Percentiles rank a stretch among this genome's conserved stretches.
phyloP scores from a whole-genome alignment of 2,797 vertebrate genomes.

The Myotis daubentonii region DNA sequence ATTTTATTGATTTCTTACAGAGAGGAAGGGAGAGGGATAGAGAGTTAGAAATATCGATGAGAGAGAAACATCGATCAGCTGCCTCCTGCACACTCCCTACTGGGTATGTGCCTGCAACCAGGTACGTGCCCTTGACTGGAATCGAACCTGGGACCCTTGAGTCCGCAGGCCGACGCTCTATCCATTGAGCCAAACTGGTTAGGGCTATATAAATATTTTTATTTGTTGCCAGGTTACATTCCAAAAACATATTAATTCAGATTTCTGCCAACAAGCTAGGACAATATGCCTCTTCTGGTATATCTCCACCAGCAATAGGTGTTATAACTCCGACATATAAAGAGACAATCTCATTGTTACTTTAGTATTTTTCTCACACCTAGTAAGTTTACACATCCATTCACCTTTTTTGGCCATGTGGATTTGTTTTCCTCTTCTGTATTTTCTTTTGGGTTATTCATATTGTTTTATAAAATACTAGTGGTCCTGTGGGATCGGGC shows the following conservation, averaged over 20 bases:
- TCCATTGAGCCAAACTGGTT: no score
- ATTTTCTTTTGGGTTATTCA: constrained; percentile 1
- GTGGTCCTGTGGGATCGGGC: no score
- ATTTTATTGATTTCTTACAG: no score
- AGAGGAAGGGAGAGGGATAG: no score
- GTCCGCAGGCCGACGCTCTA: no score
- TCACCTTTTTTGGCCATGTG: not conserved
- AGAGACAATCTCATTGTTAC: not conserved
- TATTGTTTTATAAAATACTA: not conserved
- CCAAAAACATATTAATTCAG: not conserved
- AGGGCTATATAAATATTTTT: no score
- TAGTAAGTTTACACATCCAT: not conserved
- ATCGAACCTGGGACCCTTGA: no score
- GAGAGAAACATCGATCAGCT: no score
- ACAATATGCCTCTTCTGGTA: not conserved
- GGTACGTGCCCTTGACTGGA: no score
- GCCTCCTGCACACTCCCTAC: no score
- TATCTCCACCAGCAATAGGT: not conserved
- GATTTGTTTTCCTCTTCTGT: not conserved
- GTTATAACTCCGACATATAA: not conserved
- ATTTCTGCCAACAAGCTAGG: not conserved
- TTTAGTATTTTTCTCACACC: not conserved
- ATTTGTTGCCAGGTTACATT: not conserved
- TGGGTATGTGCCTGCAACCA: no score
- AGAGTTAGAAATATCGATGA: no score